Percentiles rank a stretch among this genome's conserved stretches.
phyloP scores from a whole-genome alignment of 2,113 vertebrate species.

The Ciconia boyciana region DNA sequence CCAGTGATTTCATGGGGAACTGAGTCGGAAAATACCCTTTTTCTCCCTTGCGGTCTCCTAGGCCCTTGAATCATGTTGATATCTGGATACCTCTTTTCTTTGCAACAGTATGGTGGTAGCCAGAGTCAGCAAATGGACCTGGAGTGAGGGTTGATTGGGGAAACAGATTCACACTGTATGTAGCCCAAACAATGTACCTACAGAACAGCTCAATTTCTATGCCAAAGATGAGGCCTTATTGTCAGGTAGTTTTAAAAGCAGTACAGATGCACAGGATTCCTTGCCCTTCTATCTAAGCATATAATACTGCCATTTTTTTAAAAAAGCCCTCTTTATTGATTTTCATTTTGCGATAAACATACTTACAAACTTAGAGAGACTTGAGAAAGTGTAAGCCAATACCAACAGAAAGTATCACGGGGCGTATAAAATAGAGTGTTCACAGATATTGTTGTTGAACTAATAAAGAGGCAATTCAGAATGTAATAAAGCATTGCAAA shows the following conservation, averaged over 20 bases:
- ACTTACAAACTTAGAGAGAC: constrained; percentile 34
- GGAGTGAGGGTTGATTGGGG: neutral
- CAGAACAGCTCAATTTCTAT: neutral
- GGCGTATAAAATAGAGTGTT: constrained; percentile 5
- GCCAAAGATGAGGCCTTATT: neutral
- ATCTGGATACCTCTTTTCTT: constrained; percentile 31
- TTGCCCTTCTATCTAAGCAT: neutral
- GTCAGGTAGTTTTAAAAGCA: constrained; percentile 23
- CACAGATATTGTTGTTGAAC: neutral
- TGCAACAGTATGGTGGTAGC: neutral
- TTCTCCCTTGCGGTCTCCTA: constrained; percentile 9
- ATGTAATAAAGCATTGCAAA: neutral
- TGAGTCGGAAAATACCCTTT: constrained; percentile 59
- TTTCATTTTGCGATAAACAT: constrained; percentile 39
- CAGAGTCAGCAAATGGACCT: neutral
- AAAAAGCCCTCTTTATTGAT: constrained; percentile 39
- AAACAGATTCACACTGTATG: neutral
- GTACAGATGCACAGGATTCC: neutral
- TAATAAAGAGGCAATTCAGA: constrained; percentile 5
- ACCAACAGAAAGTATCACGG: neutral
- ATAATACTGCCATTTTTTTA: neutral
- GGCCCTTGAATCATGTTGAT: constrained; percentile 21
- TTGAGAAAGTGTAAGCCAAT: constrained; percentile 31
- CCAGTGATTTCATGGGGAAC: constrained; percentile 61
- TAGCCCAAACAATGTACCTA: neutral